phyloP scores from a whole-genome alignment of 2,797 vertebrate species.

The Galago senegalensis region DNA sequence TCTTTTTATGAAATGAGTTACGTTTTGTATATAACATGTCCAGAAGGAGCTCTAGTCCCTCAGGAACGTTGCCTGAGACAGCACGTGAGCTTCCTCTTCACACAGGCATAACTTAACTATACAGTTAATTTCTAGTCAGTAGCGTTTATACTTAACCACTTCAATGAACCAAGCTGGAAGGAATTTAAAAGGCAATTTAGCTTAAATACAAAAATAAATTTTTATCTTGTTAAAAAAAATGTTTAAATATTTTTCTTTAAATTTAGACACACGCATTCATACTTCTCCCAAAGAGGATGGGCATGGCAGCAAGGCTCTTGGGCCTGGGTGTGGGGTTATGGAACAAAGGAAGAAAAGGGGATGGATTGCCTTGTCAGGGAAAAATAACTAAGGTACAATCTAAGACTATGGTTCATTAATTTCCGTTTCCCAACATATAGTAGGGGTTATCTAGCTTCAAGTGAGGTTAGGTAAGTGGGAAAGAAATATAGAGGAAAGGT shows the following conservation, averaged over 20 bases:
- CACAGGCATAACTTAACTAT: slow-evolving; percentile 37
- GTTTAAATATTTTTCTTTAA: slow-evolving; percentile 90
- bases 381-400: not conserved
- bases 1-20: slow-evolving; percentile 78
- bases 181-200: slow-evolving; percentile 93
- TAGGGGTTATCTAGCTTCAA: not conserved
- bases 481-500: not conserved
- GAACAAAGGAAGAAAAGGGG: not conserved
- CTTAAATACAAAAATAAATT: slow-evolving; percentile 94
- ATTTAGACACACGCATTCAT: slow-evolving; percentile 91
- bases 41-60: slow-evolving; percentile 62
- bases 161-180: slow-evolving; percentile 94
- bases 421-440: not conserved
- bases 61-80: slow-evolving; percentile 62
- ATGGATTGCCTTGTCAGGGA: not conserved
- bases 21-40: slow-evolving; percentile 41
- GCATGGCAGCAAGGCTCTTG: slow-evolving; percentile 77
- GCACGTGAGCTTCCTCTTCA: not conserved
- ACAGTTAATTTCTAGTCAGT: slow-evolving; percentile 76
- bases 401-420: not conserved
- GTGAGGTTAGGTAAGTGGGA: not conserved
- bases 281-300: slow-evolving; percentile 83
- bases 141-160: slow-evolving; percentile 80
- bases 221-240: slow-evolving; percentile 91
- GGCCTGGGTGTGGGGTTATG: slow-evolving; percentile 40